A percentile compares a stretch with the other conserved stretches of the same genome.
Evolutionary conservation across 2,888 invertebrate genomes (phyloP).

Genomic region (Brassicogethes aeneus): DNA sequence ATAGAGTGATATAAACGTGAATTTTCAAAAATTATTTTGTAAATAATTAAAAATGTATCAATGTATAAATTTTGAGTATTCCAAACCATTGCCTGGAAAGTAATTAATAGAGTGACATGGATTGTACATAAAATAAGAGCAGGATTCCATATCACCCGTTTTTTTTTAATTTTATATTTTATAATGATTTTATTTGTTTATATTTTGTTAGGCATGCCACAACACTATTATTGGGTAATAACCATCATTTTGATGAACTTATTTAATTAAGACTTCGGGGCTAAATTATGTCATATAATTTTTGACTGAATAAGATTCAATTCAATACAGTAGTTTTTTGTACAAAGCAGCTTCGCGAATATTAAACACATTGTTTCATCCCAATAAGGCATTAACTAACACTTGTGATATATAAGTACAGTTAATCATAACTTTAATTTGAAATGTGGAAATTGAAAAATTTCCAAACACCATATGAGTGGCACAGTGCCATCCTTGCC

Average conservation of each 20-base stretch:
- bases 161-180: background rate
- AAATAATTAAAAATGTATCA: too few species aligned
- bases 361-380: slow-evolving; percentile 6
- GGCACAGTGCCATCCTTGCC: too few species aligned
- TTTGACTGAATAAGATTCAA: background rate
- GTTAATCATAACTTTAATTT: slow-evolving; percentile 3
- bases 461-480: too few species aligned
- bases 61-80: too few species aligned
- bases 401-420: slow-evolving; percentile 22
- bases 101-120: too few species aligned
- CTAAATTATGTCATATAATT: too few species aligned
- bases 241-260: background rate
- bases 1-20: too few species aligned
- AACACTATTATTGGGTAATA: background rate
- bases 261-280: background rate
- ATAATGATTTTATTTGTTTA: background rate
- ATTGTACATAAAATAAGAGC: background rate
- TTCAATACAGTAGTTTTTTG: background rate
- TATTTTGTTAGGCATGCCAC: background rate
- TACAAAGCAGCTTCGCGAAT: too few species aligned
- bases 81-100: too few species aligned
- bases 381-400: slow-evolving; percentile 18
- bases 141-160: background rate
- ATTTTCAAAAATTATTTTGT: too few species aligned
- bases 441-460: background rate